phyloP scores from a whole-genome alignment of 2,113 vertebrate genomes.

The Vicugna pacos region DNA sequence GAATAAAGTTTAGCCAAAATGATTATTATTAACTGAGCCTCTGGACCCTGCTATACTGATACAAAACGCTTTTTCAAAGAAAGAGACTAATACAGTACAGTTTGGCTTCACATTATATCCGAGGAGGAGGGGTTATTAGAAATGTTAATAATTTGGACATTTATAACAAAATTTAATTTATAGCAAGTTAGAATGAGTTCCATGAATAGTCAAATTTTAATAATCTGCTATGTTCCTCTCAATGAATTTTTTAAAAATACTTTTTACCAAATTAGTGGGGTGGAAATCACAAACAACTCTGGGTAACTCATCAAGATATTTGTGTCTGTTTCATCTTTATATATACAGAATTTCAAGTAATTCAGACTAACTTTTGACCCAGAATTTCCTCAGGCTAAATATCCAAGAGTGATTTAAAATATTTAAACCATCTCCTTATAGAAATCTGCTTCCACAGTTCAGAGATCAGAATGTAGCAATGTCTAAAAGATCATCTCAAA shows the following conservation, averaged over 20 bases:
- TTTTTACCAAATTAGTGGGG: conserved; percentile 1
- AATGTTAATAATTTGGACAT: conserved; percentile 28
- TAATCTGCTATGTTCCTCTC: neutral
- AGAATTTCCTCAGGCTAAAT: conserved; percentile 34
- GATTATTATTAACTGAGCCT: conserved; percentile 18
- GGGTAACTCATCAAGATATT: conserved; percentile 26
- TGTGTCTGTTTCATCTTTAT: neutral
- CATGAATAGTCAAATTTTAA: conserved; percentile 4
- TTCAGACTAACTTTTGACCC: conserved; percentile 6
- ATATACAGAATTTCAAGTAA: conserved; percentile 34
- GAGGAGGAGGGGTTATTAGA: neutral
- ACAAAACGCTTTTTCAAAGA: conserved; percentile 18
- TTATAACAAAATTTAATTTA: conserved; percentile 21
- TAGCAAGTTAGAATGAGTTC: neutral
- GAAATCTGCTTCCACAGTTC: neutral
- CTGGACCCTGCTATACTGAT: conserved; percentile 2
- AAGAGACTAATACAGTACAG: neutral
- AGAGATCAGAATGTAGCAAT: neutral
- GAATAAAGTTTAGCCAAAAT: neutral
- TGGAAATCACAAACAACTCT: conserved; percentile 2
- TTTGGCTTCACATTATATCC: neutral
- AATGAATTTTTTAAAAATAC: neutral
- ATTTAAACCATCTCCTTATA: neutral
- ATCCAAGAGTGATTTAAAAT: conserved; percentile 45
- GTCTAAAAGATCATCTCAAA: conserved; percentile 11